A percentile compares a stretch with the other conserved stretches of the same genome.
Conservation (phyloP, 2,113 vertebrate species). For the Pardalotus punctatus region DNA sequence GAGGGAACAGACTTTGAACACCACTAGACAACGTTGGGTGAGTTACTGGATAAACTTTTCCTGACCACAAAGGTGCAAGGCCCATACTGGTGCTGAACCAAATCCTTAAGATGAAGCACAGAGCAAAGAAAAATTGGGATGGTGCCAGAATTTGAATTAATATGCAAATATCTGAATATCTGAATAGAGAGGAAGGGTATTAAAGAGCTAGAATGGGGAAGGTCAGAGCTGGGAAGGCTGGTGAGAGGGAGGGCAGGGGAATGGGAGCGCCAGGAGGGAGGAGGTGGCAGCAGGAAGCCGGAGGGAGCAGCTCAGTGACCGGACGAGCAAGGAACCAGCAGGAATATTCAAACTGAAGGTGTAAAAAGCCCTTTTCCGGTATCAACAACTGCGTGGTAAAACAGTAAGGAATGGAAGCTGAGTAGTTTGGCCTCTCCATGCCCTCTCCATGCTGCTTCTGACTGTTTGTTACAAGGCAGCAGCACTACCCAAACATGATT, state of each 20-base stretch:
- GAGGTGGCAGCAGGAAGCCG: accelerated
- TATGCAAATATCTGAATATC: background rate
- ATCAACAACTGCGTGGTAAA: background rate
- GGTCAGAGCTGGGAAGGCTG: background rate
- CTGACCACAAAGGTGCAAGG: background rate
- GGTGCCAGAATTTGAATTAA: background rate
- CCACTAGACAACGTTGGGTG: background rate
- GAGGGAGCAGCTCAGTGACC: background rate
- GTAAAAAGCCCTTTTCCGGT: background rate
- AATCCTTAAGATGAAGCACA: background rate
- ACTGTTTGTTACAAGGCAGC: background rate
- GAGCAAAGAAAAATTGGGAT: background rate
- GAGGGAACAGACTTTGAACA: background rate
- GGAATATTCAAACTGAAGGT: background rate
- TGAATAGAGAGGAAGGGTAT: background rate
- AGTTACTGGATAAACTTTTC: background rate
- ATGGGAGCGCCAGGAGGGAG: background rate
- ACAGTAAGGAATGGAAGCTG: background rate
- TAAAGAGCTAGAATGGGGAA: background rate
- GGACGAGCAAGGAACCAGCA: background rate
- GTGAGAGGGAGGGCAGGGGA: background rate
- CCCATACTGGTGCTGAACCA: background rate
- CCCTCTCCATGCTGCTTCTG: background rate
- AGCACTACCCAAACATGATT: background rate
- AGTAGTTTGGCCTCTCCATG: background rate